Conservation (phyloP, 2,888 invertebrate species). For the Julus scanicus region DNA sequence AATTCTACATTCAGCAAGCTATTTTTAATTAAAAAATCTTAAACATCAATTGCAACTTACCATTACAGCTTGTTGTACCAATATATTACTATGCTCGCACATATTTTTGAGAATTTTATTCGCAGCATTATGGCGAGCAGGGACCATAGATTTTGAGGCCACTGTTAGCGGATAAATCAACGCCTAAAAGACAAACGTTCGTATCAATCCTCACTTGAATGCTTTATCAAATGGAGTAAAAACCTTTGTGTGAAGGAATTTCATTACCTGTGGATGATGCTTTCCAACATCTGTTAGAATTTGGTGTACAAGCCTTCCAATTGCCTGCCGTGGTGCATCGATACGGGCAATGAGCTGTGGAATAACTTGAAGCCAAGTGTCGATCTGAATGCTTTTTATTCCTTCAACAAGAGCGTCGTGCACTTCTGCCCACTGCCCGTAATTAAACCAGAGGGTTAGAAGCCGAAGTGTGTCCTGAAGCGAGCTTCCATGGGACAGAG, state of each 20-base stretch:
- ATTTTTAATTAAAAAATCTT: neutral
- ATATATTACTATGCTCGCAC: conserved; percentile 90
- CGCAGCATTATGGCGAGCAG: conserved; percentile 87
- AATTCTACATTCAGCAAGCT: neutral
- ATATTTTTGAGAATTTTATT: conserved; percentile 94
- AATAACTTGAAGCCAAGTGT: conserved; percentile 99
- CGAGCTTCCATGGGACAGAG: conserved; percentile 86
- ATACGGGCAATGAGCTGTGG: conserved; percentile 98
- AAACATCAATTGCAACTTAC: conserved; percentile 70
- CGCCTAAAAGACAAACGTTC: conserved; percentile 69
- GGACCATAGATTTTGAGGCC: conserved; percentile 92
- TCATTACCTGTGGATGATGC: conserved; percentile 84
- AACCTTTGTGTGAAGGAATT: neutral
- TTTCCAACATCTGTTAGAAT: conserved; percentile 96
- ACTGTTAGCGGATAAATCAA: conserved; percentile 97
- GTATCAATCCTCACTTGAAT: too few species aligned
- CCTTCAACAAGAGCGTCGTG: conserved; percentile 94
- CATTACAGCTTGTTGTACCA: conserved; percentile 96
- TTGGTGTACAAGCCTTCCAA: conserved; percentile 90
- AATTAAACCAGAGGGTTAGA: conserved; percentile 97
- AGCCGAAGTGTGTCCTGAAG: conserved; percentile 96
- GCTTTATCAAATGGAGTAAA: too few species aligned
- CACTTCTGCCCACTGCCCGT: conserved; percentile 92
- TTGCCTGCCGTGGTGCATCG: conserved; percentile 89
- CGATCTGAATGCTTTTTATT: conserved; percentile 91